Percentiles rank a stretch among this genome's conserved stretches.
Conservation (phyloP, 2,113 vertebrate genomes). For the Cacatua alba region DNA sequence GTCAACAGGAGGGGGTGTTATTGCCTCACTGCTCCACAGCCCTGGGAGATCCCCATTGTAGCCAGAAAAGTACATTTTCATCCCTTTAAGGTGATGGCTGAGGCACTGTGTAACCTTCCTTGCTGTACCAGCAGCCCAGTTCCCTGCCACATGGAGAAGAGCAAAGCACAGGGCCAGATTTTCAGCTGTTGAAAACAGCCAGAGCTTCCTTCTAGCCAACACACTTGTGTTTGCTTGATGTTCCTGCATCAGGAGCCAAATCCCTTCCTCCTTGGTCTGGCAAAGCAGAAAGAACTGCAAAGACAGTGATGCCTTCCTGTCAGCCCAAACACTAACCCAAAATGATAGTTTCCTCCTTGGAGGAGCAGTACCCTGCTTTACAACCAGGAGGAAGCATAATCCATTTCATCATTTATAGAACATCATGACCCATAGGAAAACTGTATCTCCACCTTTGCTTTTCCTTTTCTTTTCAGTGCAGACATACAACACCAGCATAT, state of each 20-base stretch:
- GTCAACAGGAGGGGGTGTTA: background rate
- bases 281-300: background rate
- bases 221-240: fast-evolving
- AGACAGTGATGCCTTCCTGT: background rate
- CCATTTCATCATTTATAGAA: background rate
- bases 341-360: background rate
- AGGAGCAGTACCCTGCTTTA: background rate
- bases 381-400: background rate
- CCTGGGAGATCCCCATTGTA: background rate
- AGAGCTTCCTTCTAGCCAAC: background rate
- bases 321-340: background rate
- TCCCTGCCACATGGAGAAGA: background rate
- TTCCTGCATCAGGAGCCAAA: background rate
- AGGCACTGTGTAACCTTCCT: fast-evolving
- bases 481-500: background rate
- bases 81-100: background rate
- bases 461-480: background rate
- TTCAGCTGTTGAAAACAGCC: background rate
- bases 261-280: background rate
- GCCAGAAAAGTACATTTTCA: background rate
- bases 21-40: background rate
- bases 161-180: background rate
- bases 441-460: background rate
- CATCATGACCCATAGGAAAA: background rate
- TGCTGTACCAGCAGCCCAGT: background rate